phyloP scores from a whole-genome alignment of 2,888 invertebrate genomes.

The Ptychoptera contaminata region DNA sequence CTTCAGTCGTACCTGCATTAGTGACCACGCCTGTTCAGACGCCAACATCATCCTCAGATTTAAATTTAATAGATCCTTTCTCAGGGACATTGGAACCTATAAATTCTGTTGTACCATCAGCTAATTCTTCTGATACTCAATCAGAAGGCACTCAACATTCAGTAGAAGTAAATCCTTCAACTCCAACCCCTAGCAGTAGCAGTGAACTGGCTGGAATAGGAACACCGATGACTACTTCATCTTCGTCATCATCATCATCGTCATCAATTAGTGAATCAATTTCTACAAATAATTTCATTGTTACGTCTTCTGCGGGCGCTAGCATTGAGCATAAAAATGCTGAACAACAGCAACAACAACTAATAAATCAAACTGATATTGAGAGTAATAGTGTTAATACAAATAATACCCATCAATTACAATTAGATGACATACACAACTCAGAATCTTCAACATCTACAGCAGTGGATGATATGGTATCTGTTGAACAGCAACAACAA shows the following conservation, averaged over 20 bases:
- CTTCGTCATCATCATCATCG: too few relatives aligned
- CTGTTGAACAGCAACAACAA: constrained; percentile 15
- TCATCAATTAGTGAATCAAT: too few relatives aligned
- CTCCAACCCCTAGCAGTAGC: too few relatives aligned
- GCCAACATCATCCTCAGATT: background rate
- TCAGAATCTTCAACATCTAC: constrained; percentile 19
- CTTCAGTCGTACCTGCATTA: too few relatives aligned
- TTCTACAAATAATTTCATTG: constrained; percentile 8
- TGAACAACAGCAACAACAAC: constrained; percentile 24
- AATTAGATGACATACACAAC: constrained; percentile 1
- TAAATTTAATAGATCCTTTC: constrained; percentile 15
- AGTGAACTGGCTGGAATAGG: too few relatives aligned
- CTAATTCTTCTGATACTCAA: background rate
- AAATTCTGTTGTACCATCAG: background rate
- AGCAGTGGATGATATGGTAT: constrained; percentile 10
- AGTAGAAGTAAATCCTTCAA: too few relatives aligned
- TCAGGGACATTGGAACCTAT: constrained; percentile 12
- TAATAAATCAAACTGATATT: constrained; percentile 21
- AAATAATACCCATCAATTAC: background rate
- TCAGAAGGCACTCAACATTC: background rate
- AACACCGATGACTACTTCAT: too few relatives aligned
- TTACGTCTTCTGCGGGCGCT: constrained; percentile 21
- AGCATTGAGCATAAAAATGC: constrained; percentile 22
- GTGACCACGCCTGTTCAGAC: too few relatives aligned
- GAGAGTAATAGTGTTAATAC: constrained; percentile 13